These are phyloP conservation scores for Drosophila kuntzei DNA, from an alignment of 2,888 invertebrate genomes.

Conservation along the genomic window DNA sequence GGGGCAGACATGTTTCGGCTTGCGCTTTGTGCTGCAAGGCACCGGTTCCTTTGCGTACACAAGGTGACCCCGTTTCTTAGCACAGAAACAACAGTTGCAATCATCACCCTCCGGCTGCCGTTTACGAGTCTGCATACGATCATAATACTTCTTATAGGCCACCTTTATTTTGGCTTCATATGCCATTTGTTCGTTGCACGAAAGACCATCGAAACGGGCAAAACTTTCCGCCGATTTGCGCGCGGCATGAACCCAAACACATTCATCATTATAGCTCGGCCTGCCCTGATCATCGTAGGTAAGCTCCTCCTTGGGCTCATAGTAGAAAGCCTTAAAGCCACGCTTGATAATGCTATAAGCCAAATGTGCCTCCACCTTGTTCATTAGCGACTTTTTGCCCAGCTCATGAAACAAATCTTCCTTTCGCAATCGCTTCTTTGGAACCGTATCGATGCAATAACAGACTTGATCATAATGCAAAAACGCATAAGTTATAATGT, in stretches of 20 bases:
- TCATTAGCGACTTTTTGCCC: slow-evolving; percentile 83
- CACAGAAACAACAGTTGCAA: slow-evolving; percentile 83
- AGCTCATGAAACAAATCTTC: slow-evolving; percentile 82
- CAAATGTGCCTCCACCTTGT: slow-evolving; percentile 83
- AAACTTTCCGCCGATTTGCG: slow-evolving; percentile 80
- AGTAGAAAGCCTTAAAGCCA: slow-evolving; percentile 84
- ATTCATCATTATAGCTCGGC: slow-evolving; percentile 77
- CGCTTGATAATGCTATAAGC: slow-evolving; percentile 83
- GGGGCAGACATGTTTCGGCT: slow-evolving; percentile 70
- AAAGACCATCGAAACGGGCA: slow-evolving; percentile 80
- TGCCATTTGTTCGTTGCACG: slow-evolving; percentile 77
- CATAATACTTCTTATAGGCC: slow-evolving; percentile 81
- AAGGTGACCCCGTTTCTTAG: slow-evolving; percentile 79
- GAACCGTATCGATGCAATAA: slow-evolving; percentile 78
- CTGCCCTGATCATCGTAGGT: slow-evolving; percentile 65
- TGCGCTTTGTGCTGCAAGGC: slow-evolving; percentile 67
- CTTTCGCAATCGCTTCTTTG: slow-evolving; percentile 81
- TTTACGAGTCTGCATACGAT: slow-evolving; percentile 80
- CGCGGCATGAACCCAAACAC: slow-evolving; percentile 83
- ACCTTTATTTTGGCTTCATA: slow-evolving; percentile 80
- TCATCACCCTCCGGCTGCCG: slow-evolving; percentile 76
- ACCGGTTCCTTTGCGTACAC: slow-evolving; percentile 75
- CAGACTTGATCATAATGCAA: slow-evolving; percentile 83
- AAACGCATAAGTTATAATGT: slow-evolving; percentile 82
- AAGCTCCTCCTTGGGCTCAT: slow-evolving; percentile 68